Evolutionary conservation across 2,888 invertebrate species (phyloP), one percentile per base, ranked within the genome.

Genomic region (Plutella xylostella): DNA sequence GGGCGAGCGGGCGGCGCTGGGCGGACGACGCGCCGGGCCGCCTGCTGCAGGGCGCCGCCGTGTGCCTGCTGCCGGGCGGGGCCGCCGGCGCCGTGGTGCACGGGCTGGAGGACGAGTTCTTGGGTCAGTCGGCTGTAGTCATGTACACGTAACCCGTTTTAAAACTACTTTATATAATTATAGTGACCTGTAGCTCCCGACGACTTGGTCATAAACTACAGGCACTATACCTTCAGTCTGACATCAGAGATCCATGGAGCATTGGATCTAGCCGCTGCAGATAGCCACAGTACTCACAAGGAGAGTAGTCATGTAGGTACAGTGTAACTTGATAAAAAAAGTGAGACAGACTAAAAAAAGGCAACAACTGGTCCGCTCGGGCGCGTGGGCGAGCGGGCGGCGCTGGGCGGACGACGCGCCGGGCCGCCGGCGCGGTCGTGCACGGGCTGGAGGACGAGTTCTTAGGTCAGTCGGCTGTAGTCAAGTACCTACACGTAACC

Each of bases 61-160:
- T 94, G 71, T 91, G 92, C 46, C 85, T 97, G 54, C 93, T 97
- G 77, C 92, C 92, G 18, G 94, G 94, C 55, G 98, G 98, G 0
- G 96, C 98, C 0, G 98, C 98, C 72, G 98, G 98, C 0, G 98
- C 98, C 42, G 94, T 98, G 73, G 97, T 99, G 51, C 97, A 98
- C 70, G 98, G 98, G 0, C 86, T 99, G 28, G 98, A 99, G 82
- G 99, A 99, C 79, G 98, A 99, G 80, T 97, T 92, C 72, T 86
- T 97, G 72, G 94, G 87, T 86, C 54, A 35, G 46, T 39, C 14
- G 6, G 25, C 25, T 33, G 15, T 41, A n/a, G 28, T 9, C 28
- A 7, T 25, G 9, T 7, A 25, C 9, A 25, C 5, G 9, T 25
- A 25, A 25, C 25, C 5, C 6, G 25, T 25, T 25, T 7, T 25